phyloP scores from a whole-genome alignment of 2,888 invertebrate species.

The Acanthopleura granulata region DNA sequence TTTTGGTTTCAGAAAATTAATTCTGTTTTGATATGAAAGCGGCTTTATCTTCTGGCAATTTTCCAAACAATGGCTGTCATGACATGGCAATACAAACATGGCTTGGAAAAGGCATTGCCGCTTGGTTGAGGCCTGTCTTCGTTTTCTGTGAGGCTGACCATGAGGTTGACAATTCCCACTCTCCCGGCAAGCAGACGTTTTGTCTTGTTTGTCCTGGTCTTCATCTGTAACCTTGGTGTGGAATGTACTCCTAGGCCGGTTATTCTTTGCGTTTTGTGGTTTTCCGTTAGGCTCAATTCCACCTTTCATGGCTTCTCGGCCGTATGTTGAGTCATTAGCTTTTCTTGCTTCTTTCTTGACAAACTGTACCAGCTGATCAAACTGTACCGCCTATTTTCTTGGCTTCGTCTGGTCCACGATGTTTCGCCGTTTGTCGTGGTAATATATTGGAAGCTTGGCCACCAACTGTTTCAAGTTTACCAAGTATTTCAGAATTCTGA shows the following conservation, averaged over 20 bases:
- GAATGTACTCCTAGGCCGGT: background rate
- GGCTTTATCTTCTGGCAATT: too few species aligned
- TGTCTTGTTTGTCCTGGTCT: background rate
- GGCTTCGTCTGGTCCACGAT: background rate
- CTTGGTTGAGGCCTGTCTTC: background rate
- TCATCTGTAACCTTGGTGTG: background rate
- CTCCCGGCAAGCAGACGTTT: background rate
- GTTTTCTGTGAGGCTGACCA: slow-evolving; percentile 3
- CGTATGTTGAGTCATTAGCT: too few species aligned
- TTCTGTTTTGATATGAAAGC: too few species aligned
- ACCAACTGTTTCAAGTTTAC: slow-evolving; percentile 25
- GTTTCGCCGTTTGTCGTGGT: slow-evolving; percentile 27
- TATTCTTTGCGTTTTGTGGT: background rate
- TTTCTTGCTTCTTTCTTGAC: too few species aligned
- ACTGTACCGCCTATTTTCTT: too few species aligned
- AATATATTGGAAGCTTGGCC: slow-evolving; percentile 19
- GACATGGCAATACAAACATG: background rate
- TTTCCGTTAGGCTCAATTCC: background rate
- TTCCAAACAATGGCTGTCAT: too few species aligned
- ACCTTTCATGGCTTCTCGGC: too few species aligned
- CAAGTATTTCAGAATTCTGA: slow-evolving; percentile 22
- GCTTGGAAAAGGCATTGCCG: background rate
- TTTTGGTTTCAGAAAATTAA: too few species aligned
- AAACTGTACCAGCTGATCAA: too few species aligned
- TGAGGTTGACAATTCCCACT: background rate